Base-by-base conservation (phyloP, 2,113 vertebrate species). In the Lasiurus cinereus region DNA sequence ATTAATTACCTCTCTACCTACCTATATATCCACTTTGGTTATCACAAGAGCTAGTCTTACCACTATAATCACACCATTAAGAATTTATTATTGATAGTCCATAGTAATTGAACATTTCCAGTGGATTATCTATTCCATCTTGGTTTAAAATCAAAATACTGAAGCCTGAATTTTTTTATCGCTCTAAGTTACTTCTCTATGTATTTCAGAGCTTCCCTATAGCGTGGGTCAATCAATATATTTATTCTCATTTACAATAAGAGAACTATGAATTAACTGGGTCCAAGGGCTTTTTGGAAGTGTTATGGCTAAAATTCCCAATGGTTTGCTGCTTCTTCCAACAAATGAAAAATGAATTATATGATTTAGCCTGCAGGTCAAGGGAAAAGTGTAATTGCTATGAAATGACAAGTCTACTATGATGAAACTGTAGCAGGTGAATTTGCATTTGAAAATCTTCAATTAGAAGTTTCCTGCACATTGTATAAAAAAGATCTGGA, bases 221-320 rank as follows among this genome's bases (percentile, higher is more conserved):
- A 86, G 27, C 7, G 46, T 54, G 19, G 10, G 43, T 69, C 48
- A 93, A 69, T 73, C 66, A 54, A 39, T 90, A 79, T 29, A 16
- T 90, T 84, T 54, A 82, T 56, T 7, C 11, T 96, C 62, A 48
- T 83, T 93, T 78, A 86, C 50, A 92, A 31, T 77, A 18, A 88
- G 91, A 87, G n/a, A 70, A 92, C 29, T 50, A 84, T 70, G 39
- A 90, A 72, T 86, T 62, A 84, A 33, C 10, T 33, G 13, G 33
- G 21, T 74, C 54, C 56, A 56, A 84, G 29, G 31, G 27, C 54
- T 79, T 86, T 54, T 36, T 27, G 36, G 70, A 14, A 84, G 7
- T 21, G 8, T 2, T 3, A n/a, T 18, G 13, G 76, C 93, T 91
- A 84, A 93, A 96, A 62, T 72, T 86, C 36, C 24, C 36, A 52